phyloP scores from a whole-genome alignment of 2,888 invertebrate genomes.

The Clanis bilineata region DNA sequence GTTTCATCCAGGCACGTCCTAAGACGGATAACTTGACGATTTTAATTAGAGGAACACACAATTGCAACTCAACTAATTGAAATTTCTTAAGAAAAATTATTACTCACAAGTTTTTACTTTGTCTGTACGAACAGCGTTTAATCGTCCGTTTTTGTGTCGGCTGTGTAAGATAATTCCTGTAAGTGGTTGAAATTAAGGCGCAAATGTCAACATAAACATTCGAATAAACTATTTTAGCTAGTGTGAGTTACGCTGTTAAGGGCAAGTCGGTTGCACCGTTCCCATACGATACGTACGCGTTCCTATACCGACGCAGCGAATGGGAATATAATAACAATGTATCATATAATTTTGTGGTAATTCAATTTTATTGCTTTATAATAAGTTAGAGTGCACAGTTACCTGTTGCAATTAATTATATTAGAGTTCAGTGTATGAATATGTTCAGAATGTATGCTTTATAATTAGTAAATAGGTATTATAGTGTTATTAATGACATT shows the following conservation, averaged over 20 bases:
- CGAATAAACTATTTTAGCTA: conserved; percentile 1
- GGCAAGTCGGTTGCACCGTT: not conserved
- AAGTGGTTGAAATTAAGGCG: conserved; percentile 28
- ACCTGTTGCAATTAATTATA: no score
- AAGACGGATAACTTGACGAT: not conserved
- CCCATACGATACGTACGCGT: not conserved
- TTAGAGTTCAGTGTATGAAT: no score
- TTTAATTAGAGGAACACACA: not conserved
- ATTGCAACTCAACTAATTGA: conserved; percentile 25
- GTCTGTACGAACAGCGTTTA: conserved; percentile 32
- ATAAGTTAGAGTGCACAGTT: not conserved
- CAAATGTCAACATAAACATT: conserved; percentile 27
- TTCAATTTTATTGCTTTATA: not conserved
- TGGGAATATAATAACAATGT: not conserved
- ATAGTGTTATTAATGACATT: no score
- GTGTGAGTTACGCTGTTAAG: conserved; percentile 7
- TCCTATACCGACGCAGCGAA: not conserved
- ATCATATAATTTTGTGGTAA: not conserved
- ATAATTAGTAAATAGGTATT: no score
- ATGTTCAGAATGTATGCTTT: no score
- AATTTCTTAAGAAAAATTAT: conserved; percentile 31
- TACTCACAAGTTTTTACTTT: conserved; percentile 36
- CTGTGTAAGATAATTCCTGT: conserved; percentile 24
- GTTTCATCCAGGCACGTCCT: not conserved
- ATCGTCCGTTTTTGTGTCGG: conserved; percentile 30